phyloP scores from a whole-genome alignment of 2,888 invertebrate species.

The Stenurella melanura region DNA sequence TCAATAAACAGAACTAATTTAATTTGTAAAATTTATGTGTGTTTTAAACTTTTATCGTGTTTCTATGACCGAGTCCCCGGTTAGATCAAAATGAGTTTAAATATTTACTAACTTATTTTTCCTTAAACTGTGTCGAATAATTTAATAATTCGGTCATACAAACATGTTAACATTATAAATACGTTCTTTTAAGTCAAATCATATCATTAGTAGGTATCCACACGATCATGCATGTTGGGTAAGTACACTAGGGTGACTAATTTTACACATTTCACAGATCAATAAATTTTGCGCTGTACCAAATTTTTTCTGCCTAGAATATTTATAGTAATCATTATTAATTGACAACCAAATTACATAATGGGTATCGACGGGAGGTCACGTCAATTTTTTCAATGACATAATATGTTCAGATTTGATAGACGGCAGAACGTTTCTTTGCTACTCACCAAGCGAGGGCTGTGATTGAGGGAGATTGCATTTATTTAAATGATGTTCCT shows the following conservation, averaged over 20 bases:
- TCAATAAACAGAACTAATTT: conserved; percentile 58
- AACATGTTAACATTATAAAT: not conserved
- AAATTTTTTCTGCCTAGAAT: not conserved
- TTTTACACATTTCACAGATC: not conserved
- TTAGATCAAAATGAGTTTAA: too few species aligned
- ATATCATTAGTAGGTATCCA: not conserved
- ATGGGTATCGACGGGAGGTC: too few species aligned
- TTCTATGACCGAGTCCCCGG: not conserved
- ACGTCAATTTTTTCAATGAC: too few species aligned
- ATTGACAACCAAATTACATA: too few species aligned
- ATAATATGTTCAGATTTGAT: too few species aligned
- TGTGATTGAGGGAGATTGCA: too few species aligned
- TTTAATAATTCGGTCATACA: not conserved
- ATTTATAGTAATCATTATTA: not conserved
- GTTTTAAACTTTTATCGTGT: conserved; percentile 7
- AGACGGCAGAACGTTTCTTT: too few species aligned
- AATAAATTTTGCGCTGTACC: not conserved
- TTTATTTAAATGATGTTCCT: too few species aligned
- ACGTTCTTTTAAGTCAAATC: not conserved
- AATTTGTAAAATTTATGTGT: conserved; percentile 45
- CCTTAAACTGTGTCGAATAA: not conserved
- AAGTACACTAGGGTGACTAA: not conserved
- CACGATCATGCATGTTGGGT: not conserved
- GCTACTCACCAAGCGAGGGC: too few species aligned
- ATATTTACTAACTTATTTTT: too few species aligned